Evolutionary conservation across 2,888 invertebrate species (phyloP), one percentile per base, ranked within the genome.

Genomic region (Mythimna lalbum): DNA sequence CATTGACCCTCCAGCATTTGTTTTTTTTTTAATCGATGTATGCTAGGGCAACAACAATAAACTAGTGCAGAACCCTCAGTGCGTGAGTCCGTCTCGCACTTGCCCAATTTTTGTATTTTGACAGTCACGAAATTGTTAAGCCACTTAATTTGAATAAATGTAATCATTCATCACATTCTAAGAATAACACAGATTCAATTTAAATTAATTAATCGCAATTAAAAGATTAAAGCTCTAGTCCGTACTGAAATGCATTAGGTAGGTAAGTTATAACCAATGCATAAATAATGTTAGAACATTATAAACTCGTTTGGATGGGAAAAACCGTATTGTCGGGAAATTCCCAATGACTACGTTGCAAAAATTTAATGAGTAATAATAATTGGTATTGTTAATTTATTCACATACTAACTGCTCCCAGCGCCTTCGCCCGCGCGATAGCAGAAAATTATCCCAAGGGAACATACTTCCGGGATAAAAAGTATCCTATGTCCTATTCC

Each of bases 331-430:
- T 63, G 50, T 71, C 56, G 1, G 31, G 47, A 10, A 39, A 19
- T 61, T 65, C 65, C 80, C 56, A 79, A 5, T 73, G 56, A 79
- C 19, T 62, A 31, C 12, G 2, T 9, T 4, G 47, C 36, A 1
- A 27, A 17, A n/a, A 53, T 39, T n/a, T 12, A 23, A 57, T 64
- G 63, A 78, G 36, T 61, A 79, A 57, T 0, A 10, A 19, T 43
- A 43, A 43, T 19, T 43, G 43, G 4, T 49, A 7, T n/a, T 49
- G 47, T 49, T 49, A 19, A 49, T 49, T 17, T 49, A 49, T 49
- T 49, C 7, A n/a, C 9, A n/a, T n/a, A 33, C 33, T 31, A 31
- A 6, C 6, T 7, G 5, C 31, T 6, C 6, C 6, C 31, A 31
- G 31, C 4, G 31, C 0, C 31, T 31, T 31, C 31, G 31, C 31